phyloP scores from a whole-genome alignment of 2,113 vertebrate genomes.

The Dunckerocampus dactyliophorus region DNA sequence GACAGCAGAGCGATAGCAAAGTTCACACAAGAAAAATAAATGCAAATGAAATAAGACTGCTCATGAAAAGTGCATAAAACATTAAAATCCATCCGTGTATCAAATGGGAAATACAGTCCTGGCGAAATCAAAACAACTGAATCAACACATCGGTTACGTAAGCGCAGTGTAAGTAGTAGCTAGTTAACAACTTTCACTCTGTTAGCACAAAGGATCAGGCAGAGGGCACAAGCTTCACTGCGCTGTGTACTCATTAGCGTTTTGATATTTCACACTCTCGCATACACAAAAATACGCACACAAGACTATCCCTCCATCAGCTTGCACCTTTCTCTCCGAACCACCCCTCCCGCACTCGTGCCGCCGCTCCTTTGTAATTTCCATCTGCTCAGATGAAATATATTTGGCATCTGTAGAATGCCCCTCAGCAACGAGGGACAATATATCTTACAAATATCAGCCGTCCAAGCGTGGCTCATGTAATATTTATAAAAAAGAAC shows the following conservation, averaged over 20 bases:
- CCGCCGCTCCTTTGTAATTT: conserved; percentile 61
- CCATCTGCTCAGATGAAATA: conserved; percentile 71
- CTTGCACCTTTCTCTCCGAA: conserved; percentile 27
- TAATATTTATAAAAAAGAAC: conserved; percentile 67
- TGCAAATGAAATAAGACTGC: no score
- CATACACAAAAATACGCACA: conserved; percentile 17
- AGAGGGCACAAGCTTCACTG: conserved; percentile 11
- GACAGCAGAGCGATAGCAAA: no score
- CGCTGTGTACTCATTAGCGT: conserved; percentile 34
- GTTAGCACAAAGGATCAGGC: conserved; percentile 17
- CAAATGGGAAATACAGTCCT: no score
- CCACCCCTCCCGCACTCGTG: conserved; percentile 35
- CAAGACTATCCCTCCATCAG: conserved; percentile 27
- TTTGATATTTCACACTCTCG: conserved; percentile 14
- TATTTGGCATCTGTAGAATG: conserved; percentile 67
- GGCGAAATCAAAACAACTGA: no score
- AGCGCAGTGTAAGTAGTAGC: not conserved
- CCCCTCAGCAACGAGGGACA: conserved; percentile 63
- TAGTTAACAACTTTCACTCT: conserved; percentile 7
- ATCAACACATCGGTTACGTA: no score
- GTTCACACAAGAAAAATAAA: no score
- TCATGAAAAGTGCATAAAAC: no score
- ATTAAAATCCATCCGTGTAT: no score
- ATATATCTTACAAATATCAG: conserved; percentile 74
- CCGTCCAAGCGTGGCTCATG: conserved; percentile 56